Evolutionary conservation across 1,140 invertebrate genomes (phyloP).

Genomic region (Trinorchestia longiramus): DNA sequence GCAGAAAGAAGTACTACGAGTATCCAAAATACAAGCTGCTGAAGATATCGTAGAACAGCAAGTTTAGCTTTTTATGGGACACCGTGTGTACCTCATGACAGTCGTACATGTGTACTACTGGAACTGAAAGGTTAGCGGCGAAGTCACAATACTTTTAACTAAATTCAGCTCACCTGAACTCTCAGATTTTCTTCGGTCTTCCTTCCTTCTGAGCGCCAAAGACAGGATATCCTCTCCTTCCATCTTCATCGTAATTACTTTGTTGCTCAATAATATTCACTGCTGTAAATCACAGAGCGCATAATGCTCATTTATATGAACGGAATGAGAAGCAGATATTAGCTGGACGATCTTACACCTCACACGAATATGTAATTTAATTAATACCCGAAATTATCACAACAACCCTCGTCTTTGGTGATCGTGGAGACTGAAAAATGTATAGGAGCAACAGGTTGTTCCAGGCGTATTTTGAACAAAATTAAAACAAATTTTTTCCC

Average conservation of each 20-base stretch:
- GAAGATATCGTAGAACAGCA: no score
- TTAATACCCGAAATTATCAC: neutral
- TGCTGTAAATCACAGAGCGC: neutral
- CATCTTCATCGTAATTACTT: constrained; percentile 19
- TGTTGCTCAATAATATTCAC: neutral
- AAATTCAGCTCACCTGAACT: neutral
- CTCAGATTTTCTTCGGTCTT: neutral
- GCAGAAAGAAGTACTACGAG: no score
- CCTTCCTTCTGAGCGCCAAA: constrained; percentile 7
- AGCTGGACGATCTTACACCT: neutral
- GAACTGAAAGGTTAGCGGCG: neutral
- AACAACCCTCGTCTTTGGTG: neutral
- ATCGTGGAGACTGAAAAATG: neutral
- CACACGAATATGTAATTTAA: neutral
- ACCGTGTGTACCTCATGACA: no score
- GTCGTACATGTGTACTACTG: no score
- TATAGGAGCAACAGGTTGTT: neutral
- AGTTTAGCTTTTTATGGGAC: no score
- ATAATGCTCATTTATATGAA: neutral
- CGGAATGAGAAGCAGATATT: neutral
- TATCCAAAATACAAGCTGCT: no score
- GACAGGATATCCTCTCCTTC: constrained; percentile 21
- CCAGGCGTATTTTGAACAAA: neutral
- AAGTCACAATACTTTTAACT: neutral
- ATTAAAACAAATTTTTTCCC: no score